These are phyloP conservation scores for Eulemur albifrons DNA, from an alignment of 2,797 vertebrate genomes.

Conservation along the genomic window DNA sequence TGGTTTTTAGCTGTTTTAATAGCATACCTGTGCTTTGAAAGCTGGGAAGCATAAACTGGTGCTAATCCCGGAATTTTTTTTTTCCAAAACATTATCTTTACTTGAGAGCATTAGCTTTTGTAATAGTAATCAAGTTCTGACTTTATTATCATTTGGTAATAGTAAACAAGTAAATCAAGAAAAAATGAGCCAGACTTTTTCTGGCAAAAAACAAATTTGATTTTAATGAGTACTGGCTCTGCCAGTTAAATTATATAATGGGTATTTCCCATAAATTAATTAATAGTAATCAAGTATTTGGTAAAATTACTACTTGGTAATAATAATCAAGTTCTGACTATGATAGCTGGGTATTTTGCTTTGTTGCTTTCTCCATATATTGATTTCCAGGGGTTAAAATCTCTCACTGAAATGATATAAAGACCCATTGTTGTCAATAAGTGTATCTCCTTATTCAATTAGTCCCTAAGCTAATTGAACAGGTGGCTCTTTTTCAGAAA, in stretches of 20 bases:
- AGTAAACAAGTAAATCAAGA: too few species aligned
- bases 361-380: not conserved
- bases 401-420: not conserved
- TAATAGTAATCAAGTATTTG: too few species aligned
- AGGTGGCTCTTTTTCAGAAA: not conserved
- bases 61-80: not conserved
- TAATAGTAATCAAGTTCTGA: not conserved
- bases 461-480: not conserved
- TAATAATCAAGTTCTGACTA: not conserved
- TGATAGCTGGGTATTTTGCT: not conserved
- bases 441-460: not conserved
- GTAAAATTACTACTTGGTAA: too few species aligned
- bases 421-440: not conserved
- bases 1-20: not conserved
- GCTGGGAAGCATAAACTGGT: not conserved
- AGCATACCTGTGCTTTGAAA: not conserved
- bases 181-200: not conserved
- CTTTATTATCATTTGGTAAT: too few species aligned
- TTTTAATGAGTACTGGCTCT: conserved; percentile 22
- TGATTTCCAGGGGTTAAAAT: not conserved
- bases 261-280: not conserved
- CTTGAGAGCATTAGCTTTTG: not conserved
- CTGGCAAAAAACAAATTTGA: conserved; percentile 8
- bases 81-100: not conserved
- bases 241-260: not conserved